Conservation (phyloP, 2,797 vertebrate species). For the Spinibarbus caldwelli region DNA sequence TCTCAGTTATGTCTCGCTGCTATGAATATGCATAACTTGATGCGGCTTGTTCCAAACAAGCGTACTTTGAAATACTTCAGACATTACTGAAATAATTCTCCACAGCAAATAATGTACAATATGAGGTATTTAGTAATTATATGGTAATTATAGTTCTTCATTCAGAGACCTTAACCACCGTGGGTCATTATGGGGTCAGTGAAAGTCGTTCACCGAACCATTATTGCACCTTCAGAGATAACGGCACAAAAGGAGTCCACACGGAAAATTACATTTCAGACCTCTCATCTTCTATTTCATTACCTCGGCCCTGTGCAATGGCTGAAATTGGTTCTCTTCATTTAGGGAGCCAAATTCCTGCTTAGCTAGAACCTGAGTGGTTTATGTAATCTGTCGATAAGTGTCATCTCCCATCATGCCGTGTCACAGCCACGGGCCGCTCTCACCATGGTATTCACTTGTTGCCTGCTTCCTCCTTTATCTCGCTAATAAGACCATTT, state of each 20-base stretch:
- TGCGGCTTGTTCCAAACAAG: slow-evolving; percentile 60
- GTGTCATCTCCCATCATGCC: slow-evolving; percentile 84
- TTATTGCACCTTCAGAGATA: slow-evolving; percentile 84
- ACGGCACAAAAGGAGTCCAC: slow-evolving; percentile 82
- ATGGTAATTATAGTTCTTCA: slow-evolving; percentile 81
- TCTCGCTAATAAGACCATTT: slow-evolving; percentile 84
- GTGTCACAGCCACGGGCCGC: slow-evolving; percentile 78
- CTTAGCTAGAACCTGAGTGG: slow-evolving; percentile 74
- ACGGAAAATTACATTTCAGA: slow-evolving; percentile 85
- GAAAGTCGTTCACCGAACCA: slow-evolving; percentile 84
- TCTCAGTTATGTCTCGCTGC: slow-evolving; percentile 68
- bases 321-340: slow-evolving; percentile 85
- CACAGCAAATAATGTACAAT: slow-evolving; percentile 70
- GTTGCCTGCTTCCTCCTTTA: slow-evolving; percentile 72
- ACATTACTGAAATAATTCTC: slow-evolving; percentile 75
- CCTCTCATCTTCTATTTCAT: slow-evolving; percentile 84
- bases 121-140: slow-evolving; percentile 81
- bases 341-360: slow-evolving; percentile 84
- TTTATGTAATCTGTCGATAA: slow-evolving; percentile 83
- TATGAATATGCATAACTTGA: slow-evolving; percentile 69
- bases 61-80: slow-evolving; percentile 71
- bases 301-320: slow-evolving; percentile 79
- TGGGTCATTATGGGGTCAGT: slow-evolving; percentile 80
- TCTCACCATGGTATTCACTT: slow-evolving; percentile 77
- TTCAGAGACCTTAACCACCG: slow-evolving; percentile 79